Evolutionary conservation across 2,888 invertebrate species (phyloP).

Genomic region (Ditylenchus weischeri): DNA sequence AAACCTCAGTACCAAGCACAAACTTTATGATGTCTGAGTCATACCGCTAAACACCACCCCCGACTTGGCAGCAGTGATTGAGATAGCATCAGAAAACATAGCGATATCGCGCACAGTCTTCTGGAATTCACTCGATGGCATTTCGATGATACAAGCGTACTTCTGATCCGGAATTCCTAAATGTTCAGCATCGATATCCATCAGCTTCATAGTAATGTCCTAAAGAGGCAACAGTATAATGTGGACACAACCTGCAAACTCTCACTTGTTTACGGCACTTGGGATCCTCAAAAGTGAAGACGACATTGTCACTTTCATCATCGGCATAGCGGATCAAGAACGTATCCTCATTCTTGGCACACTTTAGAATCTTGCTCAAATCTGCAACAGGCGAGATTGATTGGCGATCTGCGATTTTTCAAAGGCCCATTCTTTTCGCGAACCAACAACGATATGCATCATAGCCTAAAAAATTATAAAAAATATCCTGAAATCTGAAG

Average conservation of each 20-base stretch:
- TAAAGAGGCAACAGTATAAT: slow-evolving; percentile 62
- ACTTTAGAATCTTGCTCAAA: slow-evolving; percentile 73
- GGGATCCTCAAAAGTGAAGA: slow-evolving; percentile 78
- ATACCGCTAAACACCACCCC: slow-evolving; percentile 71
- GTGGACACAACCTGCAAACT: background rate
- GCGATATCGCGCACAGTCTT: slow-evolving; percentile 92
- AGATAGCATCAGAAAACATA: slow-evolving; percentile 94
- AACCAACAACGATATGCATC: slow-evolving; percentile 99
- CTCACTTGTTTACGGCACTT: slow-evolving; percentile 35
- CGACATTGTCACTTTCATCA: slow-evolving; percentile 76
- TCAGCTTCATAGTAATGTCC: slow-evolving; percentile 83
- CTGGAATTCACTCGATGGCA: slow-evolving; percentile 83
- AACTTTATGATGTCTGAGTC: background rate
- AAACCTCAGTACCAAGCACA: too few relatives aligned
- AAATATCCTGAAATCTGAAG: background rate
- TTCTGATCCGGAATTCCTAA: slow-evolving; percentile 95
- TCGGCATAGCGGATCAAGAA: slow-evolving; percentile 74
- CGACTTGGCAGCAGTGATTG: slow-evolving; percentile 89
- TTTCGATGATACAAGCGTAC: slow-evolving; percentile 89
- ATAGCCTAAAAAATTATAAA: slow-evolving; percentile 73
- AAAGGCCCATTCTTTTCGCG: slow-evolving; percentile 75
- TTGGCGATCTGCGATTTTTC: slow-evolving; percentile 95
- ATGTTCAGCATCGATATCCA: slow-evolving; percentile 97
- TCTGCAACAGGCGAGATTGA: slow-evolving; percentile 76
- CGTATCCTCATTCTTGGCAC: slow-evolving; percentile 90